These are phyloP conservation scores for Vombatus ursinus DNA, from an alignment of 2,113 vertebrate species.

Conservation along the genomic window DNA sequence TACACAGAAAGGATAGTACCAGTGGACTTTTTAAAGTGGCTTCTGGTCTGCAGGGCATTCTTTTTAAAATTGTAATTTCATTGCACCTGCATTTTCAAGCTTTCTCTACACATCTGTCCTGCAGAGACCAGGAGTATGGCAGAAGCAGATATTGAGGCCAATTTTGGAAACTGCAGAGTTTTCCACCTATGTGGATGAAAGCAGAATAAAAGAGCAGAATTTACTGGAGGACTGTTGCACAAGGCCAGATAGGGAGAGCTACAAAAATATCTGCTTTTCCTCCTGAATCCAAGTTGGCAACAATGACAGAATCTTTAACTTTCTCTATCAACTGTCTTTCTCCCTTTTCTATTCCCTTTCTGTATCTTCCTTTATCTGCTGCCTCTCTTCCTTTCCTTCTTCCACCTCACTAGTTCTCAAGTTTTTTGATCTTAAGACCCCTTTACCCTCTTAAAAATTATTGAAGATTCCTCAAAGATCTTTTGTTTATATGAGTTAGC, in stretches of 20 bases:
- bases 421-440: neutral
- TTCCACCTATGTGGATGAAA: neutral
- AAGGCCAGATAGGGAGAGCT: neutral
- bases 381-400: neutral
- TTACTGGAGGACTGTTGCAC: neutral
- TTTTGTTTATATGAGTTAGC: neutral
- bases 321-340: neutral
- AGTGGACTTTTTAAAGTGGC: neutral
- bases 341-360: neutral
- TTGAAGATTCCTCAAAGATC: neutral
- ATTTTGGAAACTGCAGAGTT: constrained; percentile 1
- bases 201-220: neutral
- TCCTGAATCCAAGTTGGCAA: neutral
- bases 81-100: neutral
- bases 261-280: neutral
- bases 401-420: neutral
- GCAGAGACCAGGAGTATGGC: neutral
- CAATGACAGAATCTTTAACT: neutral
- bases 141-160: neutral
- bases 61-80: neutral
- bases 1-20: neutral
- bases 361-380: neutral
- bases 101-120: neutral
- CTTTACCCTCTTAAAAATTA: neutral
- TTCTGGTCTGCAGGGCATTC: neutral